These are phyloP conservation scores for Dynastes grantii DNA, from an alignment of 2,888 invertebrate species.

Conservation along the genomic window DNA sequence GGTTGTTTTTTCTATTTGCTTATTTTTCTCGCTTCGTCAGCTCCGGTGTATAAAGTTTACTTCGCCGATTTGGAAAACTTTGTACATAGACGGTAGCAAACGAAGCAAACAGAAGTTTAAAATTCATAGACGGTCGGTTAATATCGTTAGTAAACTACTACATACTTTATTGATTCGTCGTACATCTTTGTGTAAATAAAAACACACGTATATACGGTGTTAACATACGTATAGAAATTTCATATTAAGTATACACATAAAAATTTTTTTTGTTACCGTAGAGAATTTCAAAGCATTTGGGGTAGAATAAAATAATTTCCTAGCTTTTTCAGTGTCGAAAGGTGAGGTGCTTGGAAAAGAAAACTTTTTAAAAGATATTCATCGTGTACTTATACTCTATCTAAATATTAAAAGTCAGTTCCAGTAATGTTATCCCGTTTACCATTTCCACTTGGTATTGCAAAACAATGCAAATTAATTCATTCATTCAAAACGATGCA, in stretches of 20 bases:
- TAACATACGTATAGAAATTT: neutral
- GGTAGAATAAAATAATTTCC: no score
- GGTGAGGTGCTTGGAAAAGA: no score
- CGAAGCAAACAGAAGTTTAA: constrained; percentile 1
- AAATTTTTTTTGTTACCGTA: neutral
- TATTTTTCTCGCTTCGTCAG: constrained; percentile 34
- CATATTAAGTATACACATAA: neutral
- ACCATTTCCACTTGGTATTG: no score
- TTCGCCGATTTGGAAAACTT: constrained; percentile 22
- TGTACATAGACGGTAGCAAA: neutral
- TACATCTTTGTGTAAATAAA: constrained; percentile 9
- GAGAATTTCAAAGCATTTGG: neutral
- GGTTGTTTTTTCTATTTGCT: constrained; percentile 33
- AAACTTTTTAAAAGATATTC: no score
- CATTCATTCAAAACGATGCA: no score
- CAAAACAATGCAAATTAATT: no score
- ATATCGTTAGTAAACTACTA: constrained; percentile 14
- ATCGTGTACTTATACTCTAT: no score
- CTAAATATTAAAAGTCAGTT: no score
- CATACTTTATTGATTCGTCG: neutral
- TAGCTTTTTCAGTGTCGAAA: no score
- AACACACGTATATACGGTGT: neutral
- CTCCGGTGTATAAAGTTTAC: constrained; percentile 27
- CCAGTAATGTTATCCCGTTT: no score
- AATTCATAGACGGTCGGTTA: constrained; percentile 16